Conservation (phyloP, 2,888 invertebrate genomes). For the Spodoptera picta region DNA sequence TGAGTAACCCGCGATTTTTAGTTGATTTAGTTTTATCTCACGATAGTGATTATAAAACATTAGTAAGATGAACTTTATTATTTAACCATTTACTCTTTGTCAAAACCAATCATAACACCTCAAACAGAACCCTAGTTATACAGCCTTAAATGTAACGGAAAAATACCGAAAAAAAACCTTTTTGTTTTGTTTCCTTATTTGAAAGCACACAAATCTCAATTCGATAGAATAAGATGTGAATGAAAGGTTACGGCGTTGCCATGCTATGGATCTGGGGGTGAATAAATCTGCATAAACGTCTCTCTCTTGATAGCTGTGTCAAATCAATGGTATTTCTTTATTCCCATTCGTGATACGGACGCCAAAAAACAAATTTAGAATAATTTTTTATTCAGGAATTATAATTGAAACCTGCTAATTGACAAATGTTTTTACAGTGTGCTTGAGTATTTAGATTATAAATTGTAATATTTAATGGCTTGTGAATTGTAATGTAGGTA, state of each 20-base stretch:
- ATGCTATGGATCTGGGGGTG: constrained; percentile 55
- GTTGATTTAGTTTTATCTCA: too few species aligned
- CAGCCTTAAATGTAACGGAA: background rate
- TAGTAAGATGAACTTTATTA: too few species aligned
- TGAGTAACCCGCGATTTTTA: too few species aligned
- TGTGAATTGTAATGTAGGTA: too few species aligned
- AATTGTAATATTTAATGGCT: too few species aligned
- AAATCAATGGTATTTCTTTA: constrained; percentile 3
- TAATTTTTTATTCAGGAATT: too few species aligned
- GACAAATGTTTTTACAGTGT: too few species aligned
- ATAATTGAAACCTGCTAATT: too few species aligned
- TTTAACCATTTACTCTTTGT: background rate
- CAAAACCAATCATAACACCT: too few species aligned
- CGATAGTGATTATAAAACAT: too few species aligned
- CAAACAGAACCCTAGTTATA: too few species aligned
- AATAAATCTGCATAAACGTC: constrained; percentile 62
- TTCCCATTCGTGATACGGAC: background rate
- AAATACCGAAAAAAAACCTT: background rate
- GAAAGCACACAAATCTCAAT: constrained; percentile 39
- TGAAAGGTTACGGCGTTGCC: constrained; percentile 10
- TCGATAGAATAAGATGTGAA: constrained; percentile 4
- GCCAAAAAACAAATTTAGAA: background rate
- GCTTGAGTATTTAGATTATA: too few species aligned
- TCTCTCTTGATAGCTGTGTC: background rate
- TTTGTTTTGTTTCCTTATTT: constrained; percentile 14